Conservation (phyloP, 1,140 invertebrate genomes). For the Drosophila serrata region DNA sequence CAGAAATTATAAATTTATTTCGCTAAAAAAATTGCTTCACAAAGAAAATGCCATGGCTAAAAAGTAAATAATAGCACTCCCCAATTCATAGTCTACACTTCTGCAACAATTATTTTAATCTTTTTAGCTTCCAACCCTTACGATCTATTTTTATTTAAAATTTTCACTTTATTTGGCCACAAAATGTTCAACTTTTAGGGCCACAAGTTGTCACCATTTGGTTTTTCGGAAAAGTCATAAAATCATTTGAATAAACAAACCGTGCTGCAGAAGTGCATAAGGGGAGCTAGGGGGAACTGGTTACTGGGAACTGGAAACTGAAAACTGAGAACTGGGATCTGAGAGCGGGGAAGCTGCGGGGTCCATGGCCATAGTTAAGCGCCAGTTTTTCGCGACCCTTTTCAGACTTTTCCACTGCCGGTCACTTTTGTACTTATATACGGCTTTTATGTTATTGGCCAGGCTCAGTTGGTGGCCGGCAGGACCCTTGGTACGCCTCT, state of each 20-base stretch:
- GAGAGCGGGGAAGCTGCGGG: not conserved
- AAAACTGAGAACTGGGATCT: not conserved
- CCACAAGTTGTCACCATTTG: conserved; percentile 76
- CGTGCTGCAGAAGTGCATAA: conserved; percentile 9
- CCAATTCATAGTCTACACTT: not conserved
- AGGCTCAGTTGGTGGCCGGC: conserved; percentile 22
- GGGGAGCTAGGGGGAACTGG: not conserved
- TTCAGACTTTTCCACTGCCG: conserved; percentile 13
- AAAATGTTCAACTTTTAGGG: conserved; percentile 77
- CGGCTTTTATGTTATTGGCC: conserved; percentile 58
- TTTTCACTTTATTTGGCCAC: conserved; percentile 60
- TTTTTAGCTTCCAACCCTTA: not conserved
- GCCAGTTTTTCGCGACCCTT: conserved; percentile 44
- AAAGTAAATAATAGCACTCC: no score
- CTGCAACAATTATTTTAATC: not conserved
- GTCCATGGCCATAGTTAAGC: conserved; percentile 40
- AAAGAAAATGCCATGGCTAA: not conserved
- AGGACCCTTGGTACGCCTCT: conserved; percentile 33
- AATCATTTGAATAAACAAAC: conserved; percentile 78
- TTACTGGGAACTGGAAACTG: not conserved
- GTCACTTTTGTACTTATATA: conserved; percentile 57
- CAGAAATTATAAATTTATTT: not conserved
- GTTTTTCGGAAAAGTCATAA: conserved; percentile 73
- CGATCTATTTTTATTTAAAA: conserved; percentile 7
- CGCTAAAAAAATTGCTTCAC: fast-evolving